Base-by-base conservation (phyloP, 2,113 vertebrate species). In the Neotoma lepida region DNA sequence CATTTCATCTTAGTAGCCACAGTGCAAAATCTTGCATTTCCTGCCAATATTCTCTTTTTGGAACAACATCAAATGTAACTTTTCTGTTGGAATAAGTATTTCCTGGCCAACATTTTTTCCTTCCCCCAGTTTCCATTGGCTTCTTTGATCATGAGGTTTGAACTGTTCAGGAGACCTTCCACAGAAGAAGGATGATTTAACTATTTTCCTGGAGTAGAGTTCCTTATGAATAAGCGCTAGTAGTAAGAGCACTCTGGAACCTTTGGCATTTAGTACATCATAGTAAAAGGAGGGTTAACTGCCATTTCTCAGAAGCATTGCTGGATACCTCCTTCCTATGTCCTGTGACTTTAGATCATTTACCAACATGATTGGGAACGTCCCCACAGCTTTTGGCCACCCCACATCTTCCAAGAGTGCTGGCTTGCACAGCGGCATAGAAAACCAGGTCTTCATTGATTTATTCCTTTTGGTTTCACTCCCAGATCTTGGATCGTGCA, bases 381-480 rank as follows among this genome's bases (percentile, higher is more conserved):
- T 64, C 77, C 68, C 46, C 49, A 61, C 51, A 61, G 76, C 51
- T 71, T 22, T 61, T 94, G 90, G 89, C 93, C 0, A 6, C 71
- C 68, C 14, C 61, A 82, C 85, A 24, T 82, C n/a, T 91, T 46
- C 51, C 73, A 61, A 66, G 76, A 94, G 94, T 61, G 87, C 68
- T 95, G 82, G 91, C 88, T 77, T 91, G 80, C 89, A 39, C 33
- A 61, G 63, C 2, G 0, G 58, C 58, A 33, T 58, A 7, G 66
- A 94, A 89, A 91, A 9, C 35, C 93, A 92, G 94, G 90, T 82
- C 68, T 77, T 93, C 68, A 13, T 64, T 46, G 88, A 84, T 94
- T 90, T 96, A 94, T 95, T 91, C 63, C 94, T 77, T 92, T 84
- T 97, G 64, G 82, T 88, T 96, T 44, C 88, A n/a, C 4, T 91